phyloP scores from a whole-genome alignment of 2,888 invertebrate species.

The Apotomis turbidana region DNA sequence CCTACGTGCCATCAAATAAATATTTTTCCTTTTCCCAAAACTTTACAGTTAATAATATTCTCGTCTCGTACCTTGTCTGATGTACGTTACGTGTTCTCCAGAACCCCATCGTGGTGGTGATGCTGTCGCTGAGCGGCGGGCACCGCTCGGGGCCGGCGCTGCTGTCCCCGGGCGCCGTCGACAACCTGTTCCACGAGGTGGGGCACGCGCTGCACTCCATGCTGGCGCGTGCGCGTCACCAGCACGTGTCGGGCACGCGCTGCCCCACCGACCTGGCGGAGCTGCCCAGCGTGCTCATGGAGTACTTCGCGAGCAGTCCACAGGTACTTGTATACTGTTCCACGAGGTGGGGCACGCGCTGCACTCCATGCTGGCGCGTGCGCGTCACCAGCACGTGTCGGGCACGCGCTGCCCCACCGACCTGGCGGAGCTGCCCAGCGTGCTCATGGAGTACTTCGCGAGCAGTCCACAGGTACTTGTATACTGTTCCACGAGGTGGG shows the following conservation, averaged over 20 bases:
- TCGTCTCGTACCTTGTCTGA: no score
- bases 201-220: constrained; percentile 99
- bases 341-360: not conserved
- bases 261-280: constrained; percentile 99
- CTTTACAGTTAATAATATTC: no score
- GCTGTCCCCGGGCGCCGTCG: constrained; percentile 92
- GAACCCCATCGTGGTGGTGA: constrained; percentile 96
- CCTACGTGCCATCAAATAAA: no score
- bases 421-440: constrained; percentile 83
- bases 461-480: no score
- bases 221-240: constrained; percentile 97
- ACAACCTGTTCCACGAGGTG: constrained; percentile 99
- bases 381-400: not conserved
- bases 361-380: not conserved
- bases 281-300: constrained; percentile 99
- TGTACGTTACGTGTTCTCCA: constrained; percentile 57
- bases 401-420: not conserved
- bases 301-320: constrained; percentile 96
- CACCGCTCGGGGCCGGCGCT: constrained; percentile 89
- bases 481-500: constrained; percentile 89
- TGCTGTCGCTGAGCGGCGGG: constrained; percentile 93
- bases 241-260: constrained; percentile 98
- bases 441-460: constrained; percentile 98
- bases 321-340: constrained; percentile 74
- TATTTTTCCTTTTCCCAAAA: no score